Evolutionary conservation across 35 echinoderm and acorn worm species (phyloP), one percentile per base, ranked within the genome.

Genomic region (Acanthaster planci): DNA sequence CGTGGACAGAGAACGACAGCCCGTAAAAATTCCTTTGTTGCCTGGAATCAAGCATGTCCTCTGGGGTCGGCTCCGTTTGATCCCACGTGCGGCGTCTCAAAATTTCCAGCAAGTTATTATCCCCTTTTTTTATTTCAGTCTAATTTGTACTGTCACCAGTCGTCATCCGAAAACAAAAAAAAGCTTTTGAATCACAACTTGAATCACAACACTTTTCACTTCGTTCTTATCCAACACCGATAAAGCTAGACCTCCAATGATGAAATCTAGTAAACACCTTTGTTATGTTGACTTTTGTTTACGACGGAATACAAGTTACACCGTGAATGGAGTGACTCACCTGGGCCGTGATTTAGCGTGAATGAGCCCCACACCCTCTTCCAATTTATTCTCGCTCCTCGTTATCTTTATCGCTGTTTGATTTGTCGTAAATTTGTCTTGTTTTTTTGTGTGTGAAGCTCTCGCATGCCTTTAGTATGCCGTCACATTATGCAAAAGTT

Each of bases 1-100:
- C 15, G 29, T 4, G 12, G 42, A n/a, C n/a, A n/a, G 34, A 72
- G 30, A 30, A 14, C 64, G 26, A 72, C 64, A 10, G 23, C 64
- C 64, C 14, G 64, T 72, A 72, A 72, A 72, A 72, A 72, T 72
- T 21, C 64, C 34, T 72, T 72, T 72, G 64, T 72, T 72, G 64
- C 64, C 34, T 10, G 29, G 64, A 14, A 60, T 21, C 26, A 19
- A 21, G 23, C 1, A 72, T 35, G 14, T 4, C 4, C 4, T 12
- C 12, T 12, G 26, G 64, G 14, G 64, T 72, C 64, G 64, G 64
- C 30, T 1, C 64, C 64, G 4, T 72, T 72, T 72, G 64, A 72
- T 72, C 64, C 26, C 23, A 0, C 64, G n/a, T 31, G 64, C 64
- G 34, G 34, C 30, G 64, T 72, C 21, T 72, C 34, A 19, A 29